A percentile compares a stretch with the other conserved stretches of the same genome.
Evolutionary conservation across 2,113 vertebrate genomes (phyloP).

Genomic region (Zootoca vivipara): DNA sequence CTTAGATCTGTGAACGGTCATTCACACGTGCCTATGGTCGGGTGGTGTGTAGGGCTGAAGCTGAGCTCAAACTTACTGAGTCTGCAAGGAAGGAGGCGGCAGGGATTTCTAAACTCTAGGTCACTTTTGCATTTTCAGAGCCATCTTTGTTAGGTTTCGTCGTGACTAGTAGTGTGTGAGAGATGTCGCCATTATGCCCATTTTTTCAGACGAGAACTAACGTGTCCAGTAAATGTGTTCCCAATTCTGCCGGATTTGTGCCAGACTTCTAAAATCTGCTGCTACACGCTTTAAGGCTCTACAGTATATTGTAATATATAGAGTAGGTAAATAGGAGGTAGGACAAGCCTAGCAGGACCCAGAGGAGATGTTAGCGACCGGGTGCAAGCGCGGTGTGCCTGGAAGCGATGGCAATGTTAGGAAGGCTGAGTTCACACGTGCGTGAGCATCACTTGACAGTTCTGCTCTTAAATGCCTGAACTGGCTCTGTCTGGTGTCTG

Average conservation of each 20-base stretch:
- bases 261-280: too few species aligned
- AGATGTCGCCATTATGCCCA: not conserved
- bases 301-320: not conserved
- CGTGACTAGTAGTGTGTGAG: not conserved
- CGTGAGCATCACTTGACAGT: not conserved
- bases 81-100: too few species aligned
- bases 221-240: not conserved
- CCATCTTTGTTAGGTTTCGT: too few species aligned
- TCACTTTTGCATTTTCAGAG: not conserved
- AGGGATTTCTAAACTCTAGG: not conserved
- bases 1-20: not conserved
- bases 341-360: not conserved
- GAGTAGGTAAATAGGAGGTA: not conserved
- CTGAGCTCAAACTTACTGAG: not conserved
- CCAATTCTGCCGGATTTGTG: not conserved
- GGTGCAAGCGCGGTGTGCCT: not conserved
- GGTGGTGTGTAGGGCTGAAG: too few species aligned
- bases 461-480: not conserved
- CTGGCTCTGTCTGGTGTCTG: not conserved
- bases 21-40: not conserved
- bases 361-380: not conserved
- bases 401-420: not conserved
- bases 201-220: not conserved
- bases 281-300: not conserved
- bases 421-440: not conserved